Evolutionary conservation across 2,888 invertebrate species (phyloP), one percentile per base, ranked within the genome.

Genomic region (Linnaemya tessellans): DNA sequence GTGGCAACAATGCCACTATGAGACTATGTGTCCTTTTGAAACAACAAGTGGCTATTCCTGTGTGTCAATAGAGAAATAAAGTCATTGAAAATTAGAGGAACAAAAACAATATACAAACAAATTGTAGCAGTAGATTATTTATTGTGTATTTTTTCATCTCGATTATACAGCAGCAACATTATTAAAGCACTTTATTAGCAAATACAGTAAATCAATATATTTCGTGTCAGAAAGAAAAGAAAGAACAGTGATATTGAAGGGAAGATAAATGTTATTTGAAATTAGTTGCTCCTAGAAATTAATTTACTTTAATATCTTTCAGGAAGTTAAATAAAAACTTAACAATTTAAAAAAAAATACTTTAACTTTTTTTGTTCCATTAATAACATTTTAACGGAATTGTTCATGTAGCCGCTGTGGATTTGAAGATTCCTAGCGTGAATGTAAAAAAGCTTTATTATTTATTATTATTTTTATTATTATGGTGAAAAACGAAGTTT

Each of bases 121-220:
- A 77, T 84, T 68, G 54, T 56, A 30, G 11, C 38, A 64, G 64
- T 80, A 67, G 75, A 60, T 84, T 70, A 75, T 70, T 78, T 77
- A 58, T 38, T 62, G 30, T 20, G 30, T 58, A 22, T 30, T 74
- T 60, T 65, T 58, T 65, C 30, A 11, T 49, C 51, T 68, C 38
- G 10, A 58, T 8, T 60, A 11, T n/a, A 35, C 41, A 20, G 60
- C n/a, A 51, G 15, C 41, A 56, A 54, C 11, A n/a, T 62, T 18
- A 51, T 46, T 22, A 38, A 58, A 18, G 22, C 51, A 54, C 43
- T 83, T 67, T 70, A 49, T 71, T 41, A 30, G 30, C 20, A 41
- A 20, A 30, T 38, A 35, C n/a, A 22, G 68, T 67, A 9, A 43
- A 30, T 38, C n/a, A 25, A 41, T 65, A 54, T 46, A 54, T 43